Evolutionary conservation across 1,140 invertebrate genomes (phyloP).

Genomic region (Steinernema khuongi): DNA sequence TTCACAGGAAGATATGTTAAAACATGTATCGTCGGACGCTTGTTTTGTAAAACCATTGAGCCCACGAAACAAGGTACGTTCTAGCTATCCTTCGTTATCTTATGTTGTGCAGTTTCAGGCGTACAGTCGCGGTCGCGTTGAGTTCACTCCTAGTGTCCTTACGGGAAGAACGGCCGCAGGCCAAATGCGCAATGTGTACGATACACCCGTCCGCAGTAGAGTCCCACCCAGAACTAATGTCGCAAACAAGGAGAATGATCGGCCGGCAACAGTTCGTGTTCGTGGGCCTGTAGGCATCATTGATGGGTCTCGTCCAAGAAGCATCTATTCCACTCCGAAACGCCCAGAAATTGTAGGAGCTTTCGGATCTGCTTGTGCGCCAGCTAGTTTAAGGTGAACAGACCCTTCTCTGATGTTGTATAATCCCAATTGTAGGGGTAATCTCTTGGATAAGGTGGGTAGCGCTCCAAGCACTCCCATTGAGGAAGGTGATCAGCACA

Average conservation of each 20-base stretch:
- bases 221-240: not conserved
- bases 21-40: not conserved
- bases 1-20: not conserved
- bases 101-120: not conserved
- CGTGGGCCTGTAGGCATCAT: not conserved
- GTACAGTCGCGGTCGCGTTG: not conserved
- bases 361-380: constrained; percentile 17
- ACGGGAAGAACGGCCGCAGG: not conserved
- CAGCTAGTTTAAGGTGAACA: no score
- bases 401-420: no score
- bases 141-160: not conserved
- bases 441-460: constrained; percentile 3
- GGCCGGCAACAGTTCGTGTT: not conserved
- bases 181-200: not conserved
- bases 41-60: not conserved
- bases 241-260: not conserved
- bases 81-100: not conserved
- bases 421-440: constrained; percentile 11
- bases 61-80: not conserved
- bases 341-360: constrained; percentile 13
- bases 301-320: constrained; percentile 24
- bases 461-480: not conserved
- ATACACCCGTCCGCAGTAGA: not conserved
- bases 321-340: constrained; percentile 32
- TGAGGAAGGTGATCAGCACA: constrained; percentile 6